Percentiles rank a stretch among this genome's conserved stretches.
Conservation (phyloP, 2,888 invertebrate species). For the Microctonus hyperodae region DNA sequence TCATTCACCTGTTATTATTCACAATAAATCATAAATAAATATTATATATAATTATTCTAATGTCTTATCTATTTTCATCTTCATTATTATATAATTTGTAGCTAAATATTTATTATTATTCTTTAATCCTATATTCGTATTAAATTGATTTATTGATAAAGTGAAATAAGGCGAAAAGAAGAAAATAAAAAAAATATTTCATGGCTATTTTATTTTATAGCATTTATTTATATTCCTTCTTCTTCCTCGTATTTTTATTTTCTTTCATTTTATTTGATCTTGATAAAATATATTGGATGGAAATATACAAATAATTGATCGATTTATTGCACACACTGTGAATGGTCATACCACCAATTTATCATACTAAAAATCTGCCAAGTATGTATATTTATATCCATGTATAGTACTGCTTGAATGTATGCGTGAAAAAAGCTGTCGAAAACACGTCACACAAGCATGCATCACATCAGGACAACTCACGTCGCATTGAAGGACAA, state of each 20-base stretch:
- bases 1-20: not conserved
- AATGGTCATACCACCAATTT: not conserved
- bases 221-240: not conserved
- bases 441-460: not conserved
- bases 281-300: not conserved
- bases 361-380: not conserved
- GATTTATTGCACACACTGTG: not conserved
- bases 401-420: too few species aligned
- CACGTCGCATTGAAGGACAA: not conserved
- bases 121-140: too few species aligned
- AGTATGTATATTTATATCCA: not conserved
- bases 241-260: not conserved
- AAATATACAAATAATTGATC: not conserved
- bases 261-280: not conserved
- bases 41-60: too few species aligned
- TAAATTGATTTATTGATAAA: too few species aligned
- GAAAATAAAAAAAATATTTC: not conserved
- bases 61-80: not conserved
- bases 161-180: too few species aligned
- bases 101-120: not conserved
- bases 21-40: not conserved
- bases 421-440: conserved; percentile 2
- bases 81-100: not conserved
- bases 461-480: conserved; percentile 5
- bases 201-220: not conserved